Evolutionary conservation across 1,140 invertebrate genomes (phyloP).

Genomic region (Protaetia brevitarsis): DNA sequence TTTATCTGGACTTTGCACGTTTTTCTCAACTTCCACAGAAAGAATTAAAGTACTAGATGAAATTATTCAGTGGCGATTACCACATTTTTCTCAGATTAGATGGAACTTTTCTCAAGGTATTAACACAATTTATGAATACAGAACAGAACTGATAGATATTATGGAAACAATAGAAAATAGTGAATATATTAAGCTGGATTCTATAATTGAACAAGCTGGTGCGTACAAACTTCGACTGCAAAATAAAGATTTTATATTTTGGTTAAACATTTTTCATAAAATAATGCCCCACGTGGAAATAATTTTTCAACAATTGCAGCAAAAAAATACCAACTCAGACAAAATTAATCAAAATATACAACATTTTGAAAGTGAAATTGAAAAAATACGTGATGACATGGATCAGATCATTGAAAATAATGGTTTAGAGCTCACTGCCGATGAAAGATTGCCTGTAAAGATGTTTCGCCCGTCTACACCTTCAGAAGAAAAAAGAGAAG

Average conservation of each 20-base stretch:
- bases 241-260: constrained; percentile 30
- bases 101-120: too few relatives aligned
- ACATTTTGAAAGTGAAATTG: constrained; percentile 24
- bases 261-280: constrained; percentile 29
- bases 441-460: constrained; percentile 13
- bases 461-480: constrained; percentile 5
- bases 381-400: constrained; percentile 16
- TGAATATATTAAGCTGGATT: constrained; percentile 29
- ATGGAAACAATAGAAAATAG: too few relatives aligned
- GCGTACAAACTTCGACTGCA: constrained; percentile 26
- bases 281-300: constrained; percentile 30
- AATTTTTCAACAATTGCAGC: constrained; percentile 28
- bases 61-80: too few relatives aligned
- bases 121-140: constrained; percentile 25
- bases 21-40: constrained; percentile 30
- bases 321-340: constrained; percentile 21
- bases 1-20: constrained; percentile 27
- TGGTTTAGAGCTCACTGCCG: constrained; percentile 4
- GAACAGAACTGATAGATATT: too few relatives aligned
- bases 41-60: constrained; percentile 27
- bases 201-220: constrained; percentile 23
- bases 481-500: constrained; percentile 24
- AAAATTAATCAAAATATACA: constrained; percentile 24
- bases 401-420: constrained; percentile 19
- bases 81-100: too few relatives aligned